Base-by-base conservation (phyloP, 2,888 invertebrate genomes). In the Pseudoips prasinana region DNA sequence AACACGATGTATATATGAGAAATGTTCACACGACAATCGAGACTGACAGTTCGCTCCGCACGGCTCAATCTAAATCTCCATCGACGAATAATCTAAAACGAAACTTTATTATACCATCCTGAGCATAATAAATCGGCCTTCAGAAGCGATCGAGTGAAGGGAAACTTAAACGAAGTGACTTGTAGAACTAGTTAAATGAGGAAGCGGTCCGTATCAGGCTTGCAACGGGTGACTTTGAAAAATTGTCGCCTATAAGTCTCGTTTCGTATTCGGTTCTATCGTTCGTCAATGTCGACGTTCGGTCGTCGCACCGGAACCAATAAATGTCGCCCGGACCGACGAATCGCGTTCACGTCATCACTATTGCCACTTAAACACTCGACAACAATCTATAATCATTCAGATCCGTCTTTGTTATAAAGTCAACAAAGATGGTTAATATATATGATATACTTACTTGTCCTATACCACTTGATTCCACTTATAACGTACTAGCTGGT, bases 221-320 rank as follows among this genome's bases (percentile, higher is more conserved):
- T 66, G 57, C 65, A 69, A 59, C 51, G 59, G 34, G 54, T 61
- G 77, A 78, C 82, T 65, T 76, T 85, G 82, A 84, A 72, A 73
- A 75, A 80, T 82, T 51, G 83, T 77, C 66, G 56, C 67, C 77
- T 79, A 79, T 86, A 84, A 82, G 76, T 85, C 68, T 76, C 62
- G 72, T 73, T 74, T 78, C 73, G 71, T 66, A 74, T 72, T 79
- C 69, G 59, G 58, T 54, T 50, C 58, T 63, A 66, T 76, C 80
- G 76, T 85, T 68, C 62, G 73, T 86, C 84, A 83, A 66, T 80
- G 85, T 86, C 83, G 62, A 23, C 46, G 60, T 51, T 35, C 54
- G 57, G 56, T 52, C 54, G 64, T 50, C 58, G 52, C 55, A 62
- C 62, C 64, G 69, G 51, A 36, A 25, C 75, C 80, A 80, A 82